These are phyloP conservation scores for Hemiscyllium ocellatum DNA, from an alignment of 2,113 vertebrate genomes.

Conservation along the genomic window DNA sequence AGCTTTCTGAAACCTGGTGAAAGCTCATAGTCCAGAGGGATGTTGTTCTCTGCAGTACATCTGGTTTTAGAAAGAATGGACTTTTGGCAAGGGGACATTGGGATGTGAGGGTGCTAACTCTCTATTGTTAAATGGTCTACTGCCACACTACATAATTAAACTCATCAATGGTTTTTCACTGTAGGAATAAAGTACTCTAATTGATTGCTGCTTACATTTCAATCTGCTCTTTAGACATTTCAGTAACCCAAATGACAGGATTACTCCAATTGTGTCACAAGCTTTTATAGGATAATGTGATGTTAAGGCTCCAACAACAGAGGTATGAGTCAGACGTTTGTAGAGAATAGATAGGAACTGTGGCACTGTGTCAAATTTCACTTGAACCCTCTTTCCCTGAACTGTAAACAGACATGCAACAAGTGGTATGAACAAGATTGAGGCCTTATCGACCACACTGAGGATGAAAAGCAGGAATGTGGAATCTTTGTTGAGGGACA, in stretches of 20 bases:
- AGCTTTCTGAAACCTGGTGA: background rate
- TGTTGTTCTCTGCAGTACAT: background rate
- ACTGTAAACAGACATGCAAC: background rate
- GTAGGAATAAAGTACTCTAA: background rate
- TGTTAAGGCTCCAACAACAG: background rate
- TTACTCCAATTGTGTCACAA: background rate
- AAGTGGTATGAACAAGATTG: background rate
- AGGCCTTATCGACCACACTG: background rate
- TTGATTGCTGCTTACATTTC: slow-evolving; percentile 23
- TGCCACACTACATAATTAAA: background rate
- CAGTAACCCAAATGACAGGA: slow-evolving; percentile 23
- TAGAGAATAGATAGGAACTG: background rate
- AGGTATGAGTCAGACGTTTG: background rate
- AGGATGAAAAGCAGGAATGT: background rate
- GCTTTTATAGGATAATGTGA: background rate
- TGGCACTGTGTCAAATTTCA: background rate
- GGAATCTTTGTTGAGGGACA: background rate
- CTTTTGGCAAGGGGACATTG: background rate
- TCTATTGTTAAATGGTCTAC: background rate
- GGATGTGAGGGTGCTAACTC: background rate
- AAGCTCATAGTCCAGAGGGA: background rate
- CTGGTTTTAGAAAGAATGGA: too few relatives aligned
- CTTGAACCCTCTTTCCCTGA: background rate
- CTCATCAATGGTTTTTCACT: background rate
- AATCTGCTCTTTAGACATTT: background rate